phyloP scores from a whole-genome alignment of 2,888 invertebrate species.

The Pseudococcus viburni region DNA sequence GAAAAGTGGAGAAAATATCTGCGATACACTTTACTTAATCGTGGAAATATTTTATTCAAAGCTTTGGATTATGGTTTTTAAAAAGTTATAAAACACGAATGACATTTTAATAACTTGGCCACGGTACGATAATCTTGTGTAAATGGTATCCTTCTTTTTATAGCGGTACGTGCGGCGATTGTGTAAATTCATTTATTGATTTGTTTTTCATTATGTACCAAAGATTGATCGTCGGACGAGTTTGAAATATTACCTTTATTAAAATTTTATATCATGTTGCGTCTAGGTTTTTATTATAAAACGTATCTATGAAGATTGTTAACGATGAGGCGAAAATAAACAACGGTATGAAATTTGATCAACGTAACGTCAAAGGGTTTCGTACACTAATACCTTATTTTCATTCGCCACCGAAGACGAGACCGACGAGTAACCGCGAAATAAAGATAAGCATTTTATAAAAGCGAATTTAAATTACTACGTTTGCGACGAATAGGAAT shows the following conservation, averaged over 20 bases:
- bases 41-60: constrained; percentile 10
- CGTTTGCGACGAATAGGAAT: no score
- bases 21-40: neutral
- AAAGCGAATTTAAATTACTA: no score
- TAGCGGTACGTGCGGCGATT: constrained; percentile 22
- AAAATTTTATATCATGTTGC: neutral
- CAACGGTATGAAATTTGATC: neutral
- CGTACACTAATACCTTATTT: no score
- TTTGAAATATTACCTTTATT: constrained; percentile 44
- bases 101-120: constrained; percentile 37
- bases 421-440: no score
- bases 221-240: constrained; percentile 16
- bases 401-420: no score
- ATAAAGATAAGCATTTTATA: no score
- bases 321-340: neutral
- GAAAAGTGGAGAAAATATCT: neutral
- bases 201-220: constrained; percentile 18
- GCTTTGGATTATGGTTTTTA: neutral
- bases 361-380: neutral
- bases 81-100: constrained; percentile 11
- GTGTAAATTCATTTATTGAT: constrained; percentile 15
- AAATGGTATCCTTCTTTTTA: constrained; percentile 37
- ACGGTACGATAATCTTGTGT: constrained; percentile 34
- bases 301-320: neutral
- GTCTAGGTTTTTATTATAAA: neutral